Percentiles rank a stretch among this genome's conserved stretches.
Evolutionary conservation across 2,888 invertebrate genomes (phyloP).

Genomic region (Clusia tigrina): DNA sequence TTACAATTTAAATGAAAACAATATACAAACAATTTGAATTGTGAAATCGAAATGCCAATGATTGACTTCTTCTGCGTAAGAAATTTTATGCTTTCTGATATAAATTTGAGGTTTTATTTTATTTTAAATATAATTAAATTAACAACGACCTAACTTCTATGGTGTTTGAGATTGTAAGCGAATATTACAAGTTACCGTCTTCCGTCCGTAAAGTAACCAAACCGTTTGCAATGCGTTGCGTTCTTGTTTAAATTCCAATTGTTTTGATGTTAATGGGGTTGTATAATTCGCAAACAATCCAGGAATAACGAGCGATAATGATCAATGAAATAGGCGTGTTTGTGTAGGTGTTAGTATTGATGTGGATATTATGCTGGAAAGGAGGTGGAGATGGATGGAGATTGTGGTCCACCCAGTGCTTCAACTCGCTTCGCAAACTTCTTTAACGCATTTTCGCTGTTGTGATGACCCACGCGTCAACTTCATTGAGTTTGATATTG

Average conservation of each 20-base stretch:
- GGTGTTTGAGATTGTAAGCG: conserved; percentile 48
- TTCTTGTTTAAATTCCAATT: conserved; percentile 1
- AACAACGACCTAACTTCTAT: conserved; percentile 51
- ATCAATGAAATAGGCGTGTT: conserved; percentile 29
- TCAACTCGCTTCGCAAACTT: conserved; percentile 10
- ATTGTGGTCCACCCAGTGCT: not conserved
- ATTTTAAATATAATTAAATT: conserved; percentile 56
- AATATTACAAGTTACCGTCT: conserved; percentile 43
- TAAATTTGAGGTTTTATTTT: conserved; percentile 44
- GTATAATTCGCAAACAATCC: conserved; percentile 51
- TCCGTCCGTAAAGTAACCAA: conserved; percentile 3
- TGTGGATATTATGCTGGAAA: conserved; percentile 39
- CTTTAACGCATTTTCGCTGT: conserved; percentile 34
- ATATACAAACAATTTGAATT: conserved; percentile 24
- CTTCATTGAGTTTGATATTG: conserved; percentile 88
- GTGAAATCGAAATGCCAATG: not conserved
- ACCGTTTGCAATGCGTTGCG: not conserved
- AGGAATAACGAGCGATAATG: conserved; percentile 47
- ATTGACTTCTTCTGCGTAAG: not conserved
- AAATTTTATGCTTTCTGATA: conserved; percentile 35
- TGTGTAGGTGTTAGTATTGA: conserved; percentile 29
- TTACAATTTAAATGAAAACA: conserved; percentile 29
- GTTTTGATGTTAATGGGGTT: conserved; percentile 27
- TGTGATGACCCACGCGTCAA: conserved; percentile 52
- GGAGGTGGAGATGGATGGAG: conserved; percentile 45